These are phyloP conservation scores for Ianthella basta DNA, from an alignment of 37 sponge, comb jelly and placozoan species.

Conservation along the genomic window DNA sequence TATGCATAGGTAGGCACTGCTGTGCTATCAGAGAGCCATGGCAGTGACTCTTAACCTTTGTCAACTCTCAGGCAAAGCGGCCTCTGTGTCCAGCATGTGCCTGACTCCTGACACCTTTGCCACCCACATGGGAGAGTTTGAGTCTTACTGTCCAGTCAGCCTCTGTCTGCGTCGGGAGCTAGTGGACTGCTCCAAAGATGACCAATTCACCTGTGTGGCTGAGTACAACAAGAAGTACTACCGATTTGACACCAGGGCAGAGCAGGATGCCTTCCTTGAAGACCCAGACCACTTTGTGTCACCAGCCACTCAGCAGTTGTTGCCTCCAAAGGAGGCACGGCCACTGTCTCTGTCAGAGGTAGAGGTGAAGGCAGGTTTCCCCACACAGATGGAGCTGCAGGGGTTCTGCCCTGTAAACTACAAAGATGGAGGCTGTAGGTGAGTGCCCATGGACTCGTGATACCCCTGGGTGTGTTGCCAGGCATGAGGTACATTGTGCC, in stretches of 20 bases:
- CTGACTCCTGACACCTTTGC: conserved; percentile 84
- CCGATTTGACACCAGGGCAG: conserved; percentile 59
- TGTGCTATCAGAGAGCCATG: too few species aligned
- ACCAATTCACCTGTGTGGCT: conserved; percentile 63
- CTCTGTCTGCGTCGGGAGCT: conserved; percentile 70
- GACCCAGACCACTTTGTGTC: conserved; percentile 74
- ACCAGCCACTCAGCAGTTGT: conserved; percentile 46
- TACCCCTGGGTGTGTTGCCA: not conserved
- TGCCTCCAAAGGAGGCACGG: conserved; percentile 66
- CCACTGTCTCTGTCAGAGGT: conserved; percentile 59
- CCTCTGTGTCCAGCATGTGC: conserved; percentile 85
- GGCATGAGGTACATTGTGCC: not conserved
- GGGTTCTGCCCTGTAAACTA: conserved; percentile 97
- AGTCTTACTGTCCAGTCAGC: conserved; percentile 92
- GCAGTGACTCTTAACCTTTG: too few species aligned
- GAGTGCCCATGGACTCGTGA: not conserved
- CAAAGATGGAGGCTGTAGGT: conserved; percentile 81
- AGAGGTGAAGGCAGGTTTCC: conserved; percentile 90
- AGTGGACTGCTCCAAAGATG: conserved; percentile 77
- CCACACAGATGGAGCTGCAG: conserved; percentile 77
- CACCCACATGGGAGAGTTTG: conserved; percentile 78
- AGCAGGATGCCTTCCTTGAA: conserved; percentile 65
- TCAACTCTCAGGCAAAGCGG: conserved; percentile 70
- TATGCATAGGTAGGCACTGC: too few species aligned
- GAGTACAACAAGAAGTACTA: conserved; percentile 86